phyloP scores from a whole-genome alignment of 2,113 vertebrate species.

The Melanerpes formicivorus region DNA sequence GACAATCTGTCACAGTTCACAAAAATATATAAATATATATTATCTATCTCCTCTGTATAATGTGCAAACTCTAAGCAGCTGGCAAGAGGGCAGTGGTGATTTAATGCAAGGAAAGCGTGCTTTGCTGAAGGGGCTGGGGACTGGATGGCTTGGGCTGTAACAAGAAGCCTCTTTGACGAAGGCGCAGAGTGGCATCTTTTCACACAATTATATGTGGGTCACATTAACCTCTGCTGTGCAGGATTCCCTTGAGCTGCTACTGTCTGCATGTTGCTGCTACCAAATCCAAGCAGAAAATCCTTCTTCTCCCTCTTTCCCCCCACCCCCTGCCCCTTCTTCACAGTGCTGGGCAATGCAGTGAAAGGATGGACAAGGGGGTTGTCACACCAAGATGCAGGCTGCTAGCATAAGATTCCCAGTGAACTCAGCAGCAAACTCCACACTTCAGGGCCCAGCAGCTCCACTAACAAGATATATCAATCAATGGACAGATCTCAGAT shows the following conservation, averaged over 20 bases:
- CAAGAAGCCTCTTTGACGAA: constrained; percentile 73
- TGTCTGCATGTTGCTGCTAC: neutral
- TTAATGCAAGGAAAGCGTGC: constrained; percentile 72
- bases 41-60: constrained; percentile 37
- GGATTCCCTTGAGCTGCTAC: constrained; percentile 50
- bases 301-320: no score
- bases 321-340: neutral
- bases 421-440: neutral
- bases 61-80: constrained; percentile 74
- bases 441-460: neutral
- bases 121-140: constrained; percentile 74
- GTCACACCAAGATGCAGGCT: neutral
- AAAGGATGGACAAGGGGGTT: neutral
- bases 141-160: constrained; percentile 48
- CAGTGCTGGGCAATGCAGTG: neutral
- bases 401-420: neutral
- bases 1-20: constrained; percentile 70
- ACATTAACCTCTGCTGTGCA: constrained; percentile 75
- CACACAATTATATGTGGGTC: constrained; percentile 78
- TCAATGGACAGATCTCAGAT: neutral
- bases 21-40: constrained; percentile 60
- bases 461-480: neutral
- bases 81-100: constrained; percentile 72
- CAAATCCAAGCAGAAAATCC: neutral
- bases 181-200: constrained; percentile 74